Percentiles rank a stretch among this genome's conserved stretches.
Evolutionary conservation across 1,140 invertebrate genomes (phyloP).

Genomic region (Drosophila ambigua): DNA sequence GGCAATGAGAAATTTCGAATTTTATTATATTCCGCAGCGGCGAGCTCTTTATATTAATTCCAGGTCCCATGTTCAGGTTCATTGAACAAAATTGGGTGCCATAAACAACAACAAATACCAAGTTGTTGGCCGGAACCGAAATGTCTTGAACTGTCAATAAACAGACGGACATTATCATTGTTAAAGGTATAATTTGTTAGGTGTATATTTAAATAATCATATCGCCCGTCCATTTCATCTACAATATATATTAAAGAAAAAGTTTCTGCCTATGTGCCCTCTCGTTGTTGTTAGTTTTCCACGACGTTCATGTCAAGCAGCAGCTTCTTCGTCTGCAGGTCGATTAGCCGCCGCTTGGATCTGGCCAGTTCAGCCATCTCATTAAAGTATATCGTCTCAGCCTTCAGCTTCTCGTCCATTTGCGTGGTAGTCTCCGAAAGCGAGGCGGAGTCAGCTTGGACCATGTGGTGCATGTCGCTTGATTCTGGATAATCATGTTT

Average conservation of each 20-base stretch:
- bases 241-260: constrained; percentile 7
- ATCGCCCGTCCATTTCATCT: constrained; percentile 22
- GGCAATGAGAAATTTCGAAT: too few relatives aligned
- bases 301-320: constrained; percentile 68
- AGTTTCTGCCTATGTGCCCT: too few relatives aligned
- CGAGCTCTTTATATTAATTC: too few relatives aligned
- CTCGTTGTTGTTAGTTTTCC: constrained; percentile 29
- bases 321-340: constrained; percentile 74
- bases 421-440: constrained; percentile 59
- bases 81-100: too few relatives aligned
- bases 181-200: constrained; percentile 23
- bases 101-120: not conserved
- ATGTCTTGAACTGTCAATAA: not conserved
- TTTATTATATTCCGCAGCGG: too few relatives aligned
- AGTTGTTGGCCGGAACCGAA: not conserved
- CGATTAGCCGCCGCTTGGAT: constrained; percentile 67
- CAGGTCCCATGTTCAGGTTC: too few relatives aligned
- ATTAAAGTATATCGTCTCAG: constrained; percentile 79
- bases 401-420: constrained; percentile 72
- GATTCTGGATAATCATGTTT: constrained; percentile 48
- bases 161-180: not conserved
- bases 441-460: constrained; percentile 40
- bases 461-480: constrained; percentile 38
- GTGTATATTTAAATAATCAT: constrained; percentile 19
- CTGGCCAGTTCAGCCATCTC: constrained; percentile 77